Evolutionary conservation across 2,113 vertebrate species (phyloP), one percentile per base, ranked within the genome.

Genomic region (Gnathonemus echidnorhynchus): DNA sequence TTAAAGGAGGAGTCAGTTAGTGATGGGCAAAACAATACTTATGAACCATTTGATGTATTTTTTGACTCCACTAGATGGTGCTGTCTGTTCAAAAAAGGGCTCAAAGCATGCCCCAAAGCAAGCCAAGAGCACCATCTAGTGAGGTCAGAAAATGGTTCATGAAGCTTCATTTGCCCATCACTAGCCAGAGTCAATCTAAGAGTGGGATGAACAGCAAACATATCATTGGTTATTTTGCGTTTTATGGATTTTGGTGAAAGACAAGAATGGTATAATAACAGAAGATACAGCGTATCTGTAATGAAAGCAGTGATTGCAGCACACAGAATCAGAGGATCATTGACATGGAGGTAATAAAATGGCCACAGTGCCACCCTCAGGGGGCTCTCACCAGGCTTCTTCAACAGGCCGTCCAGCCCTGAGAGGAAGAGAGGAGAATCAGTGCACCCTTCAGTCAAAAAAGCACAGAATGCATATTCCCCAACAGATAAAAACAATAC

Each of bases 361-460:
- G 31, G 46, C 21, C 19, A 24, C 89, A 85, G 87, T 74, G 62
- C 58, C 49, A 90, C 39, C 70, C 10, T 83, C 21, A 92, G 93
- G 93, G 90, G 95, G 97, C 97, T 97, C 98, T 99, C 98, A 99
- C 98, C 98, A 98, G 95, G 96, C 96, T 95, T 97, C 97, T 96
- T 97, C 97, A 95, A 97, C 96, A 95, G 96, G 94, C 94, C 97
- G 97, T 95, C 93, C 94, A 95, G 95, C 96, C 97, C 98, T 99
- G 97, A 97, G 97, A 97, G 96, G 19, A 96, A 96, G 96, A 66
- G 96, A 97, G 95, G 96, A 94, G 97, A 90, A 97, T 95, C 96
- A 94, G 66, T 3, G 3, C 24, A 7, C 58, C 58, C 58, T 94
- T 88, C 89, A 92, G 92, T 90, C 90, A 89, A 46, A 91, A 93